Base-by-base conservation (phyloP, 1,140 invertebrate species). In the Sesamia nonagrioides region DNA sequence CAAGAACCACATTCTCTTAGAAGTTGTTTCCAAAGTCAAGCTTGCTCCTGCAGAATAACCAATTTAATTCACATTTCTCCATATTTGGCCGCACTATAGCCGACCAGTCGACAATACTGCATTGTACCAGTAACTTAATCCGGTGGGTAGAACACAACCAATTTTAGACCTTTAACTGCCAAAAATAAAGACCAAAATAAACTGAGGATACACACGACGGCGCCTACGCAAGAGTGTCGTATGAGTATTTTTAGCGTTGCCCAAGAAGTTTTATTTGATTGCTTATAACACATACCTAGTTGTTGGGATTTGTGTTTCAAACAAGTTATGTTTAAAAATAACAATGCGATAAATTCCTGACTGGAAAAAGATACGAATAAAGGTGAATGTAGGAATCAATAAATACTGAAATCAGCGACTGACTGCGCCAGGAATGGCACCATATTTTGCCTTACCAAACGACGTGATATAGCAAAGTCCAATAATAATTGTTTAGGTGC, bases 1-100 rank as follows among this genome's bases (percentile, higher is more conserved):
- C 73, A 18, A 61, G 73, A 63, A 75, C 58, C 42, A 61, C 73
- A 75, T 75, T 50, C 54, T 45, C 71, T 45, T 58, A 58, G 54
- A 60, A 74, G 54, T 45, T 60, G 71, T 74, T 69, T 48, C 54
- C 54, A 60, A 60, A 74, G 72, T 50, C 73, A 63, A 63, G 58
- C 56, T 33, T 27, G 73, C 27, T 63, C 58, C 73, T 75, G 58
- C 58, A 50, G 73, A 50, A 50, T 63, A 35, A 63, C 73, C 73
- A 75, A 75, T 75, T 75, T 75, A 75, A 75, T 63, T 60, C 73
- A 75, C 73, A 75, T 75, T 75, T 75, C 58, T 63, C 73, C 73
- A 75, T 75, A 75, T 75, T 75, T 75, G 73, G 73, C 58, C 54
- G 45, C 73, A 75, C 63, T 75, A 75, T 75, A 75, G 58, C 40